Evolutionary conservation across 2,113 vertebrate genomes (phyloP).

Genomic region (Chionomys nivalis): DNA sequence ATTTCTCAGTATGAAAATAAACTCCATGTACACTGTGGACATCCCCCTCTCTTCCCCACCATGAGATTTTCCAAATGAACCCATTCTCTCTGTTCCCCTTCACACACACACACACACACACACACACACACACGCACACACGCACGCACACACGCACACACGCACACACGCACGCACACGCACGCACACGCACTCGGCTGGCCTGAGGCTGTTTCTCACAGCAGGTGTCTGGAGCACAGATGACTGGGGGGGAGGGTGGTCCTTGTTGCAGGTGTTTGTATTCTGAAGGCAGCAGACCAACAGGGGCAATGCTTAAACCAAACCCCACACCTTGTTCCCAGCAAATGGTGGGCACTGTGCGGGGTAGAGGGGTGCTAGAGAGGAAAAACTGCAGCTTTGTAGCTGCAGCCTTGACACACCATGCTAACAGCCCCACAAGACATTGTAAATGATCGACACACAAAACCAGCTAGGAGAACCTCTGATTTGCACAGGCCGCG

Average conservation of each 20-base stretch:
- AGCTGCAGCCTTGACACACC: not conserved
- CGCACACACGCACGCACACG: no score
- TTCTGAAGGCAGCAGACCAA: not conserved
- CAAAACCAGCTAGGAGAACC: not conserved
- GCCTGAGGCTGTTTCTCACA: not conserved
- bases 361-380: not conserved
- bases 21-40: accelerated
- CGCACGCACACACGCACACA: no score
- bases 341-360: not conserved
- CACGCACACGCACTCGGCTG: not conserved
- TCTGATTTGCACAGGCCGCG: not conserved
- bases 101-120: not conserved
- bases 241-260: not conserved
- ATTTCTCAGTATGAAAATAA: not conserved
- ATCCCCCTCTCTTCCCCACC: not conserved
- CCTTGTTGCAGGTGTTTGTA: not conserved
- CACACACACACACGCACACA: no score
- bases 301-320: not conserved
- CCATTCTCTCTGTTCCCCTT: not conserved
- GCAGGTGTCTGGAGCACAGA: not conserved
- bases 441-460: not conserved
- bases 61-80: not conserved
- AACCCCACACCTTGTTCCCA: not conserved
- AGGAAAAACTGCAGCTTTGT: not conserved
- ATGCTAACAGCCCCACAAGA: not conserved